phyloP scores from a whole-genome alignment of 1,140 invertebrate genomes.

The Danaus plexippus region DNA sequence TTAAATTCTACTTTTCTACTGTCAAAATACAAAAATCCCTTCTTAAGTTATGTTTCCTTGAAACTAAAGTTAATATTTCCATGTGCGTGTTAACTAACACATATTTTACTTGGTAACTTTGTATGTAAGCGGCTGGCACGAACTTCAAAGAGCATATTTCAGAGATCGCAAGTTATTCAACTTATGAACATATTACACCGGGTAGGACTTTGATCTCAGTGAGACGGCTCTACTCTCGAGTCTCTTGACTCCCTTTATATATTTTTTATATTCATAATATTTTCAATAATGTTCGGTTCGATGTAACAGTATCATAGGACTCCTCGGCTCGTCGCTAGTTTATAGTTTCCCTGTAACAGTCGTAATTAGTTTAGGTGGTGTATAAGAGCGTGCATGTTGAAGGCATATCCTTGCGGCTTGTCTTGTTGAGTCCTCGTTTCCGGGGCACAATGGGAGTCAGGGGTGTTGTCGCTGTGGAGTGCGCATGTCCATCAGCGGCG shows the following conservation, averaged over 20 bases:
- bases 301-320: too few relatives aligned
- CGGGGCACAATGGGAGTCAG: conserved; percentile 61
- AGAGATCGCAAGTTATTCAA: conserved; percentile 22
- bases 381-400: conserved; percentile 28
- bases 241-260: too few relatives aligned
- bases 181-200: conserved; percentile 17
- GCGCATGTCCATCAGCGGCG: conserved; percentile 63
- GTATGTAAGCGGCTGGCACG: conserved; percentile 11
- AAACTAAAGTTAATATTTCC: background rate
- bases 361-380: background rate
- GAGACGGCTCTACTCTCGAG: too few relatives aligned
- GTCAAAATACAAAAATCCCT: too few relatives aligned
- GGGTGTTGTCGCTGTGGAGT: conserved; percentile 53
- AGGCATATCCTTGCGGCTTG: conserved; percentile 48
- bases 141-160: conserved; percentile 12
- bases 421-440: conserved; percentile 66
- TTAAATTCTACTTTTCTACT: too few relatives aligned
- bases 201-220: conserved; percentile 7
- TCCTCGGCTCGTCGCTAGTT: background rate
- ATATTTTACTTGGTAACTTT: conserved; percentile 5
- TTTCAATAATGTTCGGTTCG: too few relatives aligned
- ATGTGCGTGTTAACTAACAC: conserved; percentile 5
- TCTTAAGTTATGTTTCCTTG: too few relatives aligned
- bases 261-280: too few relatives aligned
- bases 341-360: background rate